phyloP scores from a whole-genome alignment of 1,140 invertebrate species.

The Cotesia chilonis region DNA sequence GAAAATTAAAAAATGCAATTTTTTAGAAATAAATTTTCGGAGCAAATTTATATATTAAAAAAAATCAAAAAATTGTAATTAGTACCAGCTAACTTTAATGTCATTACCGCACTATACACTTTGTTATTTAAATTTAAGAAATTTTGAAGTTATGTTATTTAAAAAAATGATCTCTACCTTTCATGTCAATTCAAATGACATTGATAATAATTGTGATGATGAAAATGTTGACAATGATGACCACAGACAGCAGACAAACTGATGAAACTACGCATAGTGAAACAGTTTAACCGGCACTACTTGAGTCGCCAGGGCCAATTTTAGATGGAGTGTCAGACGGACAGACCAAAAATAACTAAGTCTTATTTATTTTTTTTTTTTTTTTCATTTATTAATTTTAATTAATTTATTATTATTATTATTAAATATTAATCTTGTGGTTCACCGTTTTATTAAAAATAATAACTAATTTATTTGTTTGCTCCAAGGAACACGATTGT shows the following conservation, averaged over 20 bases:
- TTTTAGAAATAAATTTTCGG: too few relatives aligned
- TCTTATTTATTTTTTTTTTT: neutral
- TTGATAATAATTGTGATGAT: constrained; percentile 8
- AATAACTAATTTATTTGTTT: too few relatives aligned
- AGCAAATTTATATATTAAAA: neutral
- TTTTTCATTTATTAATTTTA: neutral
- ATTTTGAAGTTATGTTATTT: neutral
- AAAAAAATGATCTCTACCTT: constrained; percentile 7
- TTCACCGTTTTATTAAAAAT: too few relatives aligned
- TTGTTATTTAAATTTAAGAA: neutral
- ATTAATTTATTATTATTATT: neutral
- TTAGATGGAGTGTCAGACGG: constrained; percentile 29
- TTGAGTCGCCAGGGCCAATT: constrained; percentile 25
- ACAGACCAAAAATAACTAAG: constrained; percentile 26
- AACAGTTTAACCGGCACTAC: constrained; percentile 20
- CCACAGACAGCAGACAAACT: constrained; percentile 10
- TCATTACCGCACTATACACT: too few relatives aligned
- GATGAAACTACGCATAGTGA: constrained; percentile 22
- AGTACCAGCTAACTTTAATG: too few relatives aligned
- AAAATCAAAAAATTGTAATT: too few relatives aligned
- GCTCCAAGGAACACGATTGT: too few relatives aligned
- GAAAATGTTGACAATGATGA: constrained; percentile 5
- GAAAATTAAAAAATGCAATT: too few relatives aligned
- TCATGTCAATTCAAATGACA: constrained; percentile 24
- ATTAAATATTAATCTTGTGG: too few relatives aligned